Base-by-base conservation (phyloP, 2,888 invertebrate species). In the Hydraecia micacea region DNA sequence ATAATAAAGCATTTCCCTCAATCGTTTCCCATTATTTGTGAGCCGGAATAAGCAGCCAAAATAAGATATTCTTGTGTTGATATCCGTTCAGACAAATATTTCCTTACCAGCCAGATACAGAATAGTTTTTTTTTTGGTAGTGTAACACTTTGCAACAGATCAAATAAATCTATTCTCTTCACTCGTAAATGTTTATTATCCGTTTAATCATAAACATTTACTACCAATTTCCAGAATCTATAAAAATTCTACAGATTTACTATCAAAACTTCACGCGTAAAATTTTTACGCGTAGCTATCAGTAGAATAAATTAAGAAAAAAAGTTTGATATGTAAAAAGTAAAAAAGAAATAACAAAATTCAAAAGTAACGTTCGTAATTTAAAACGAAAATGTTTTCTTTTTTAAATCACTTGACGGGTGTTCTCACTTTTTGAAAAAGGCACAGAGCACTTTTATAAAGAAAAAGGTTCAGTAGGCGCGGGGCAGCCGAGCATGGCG, bases 181-280 rank as follows among this genome's bases (percentile, higher is more conserved):
- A 62, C 73, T 87, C 87, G 65, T 82, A 79, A 82, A 87, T 70
- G 66, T 79, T 79, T 79, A 87, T 25, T 79, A 78, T 75, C 84
- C 78, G 60, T 86, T 73, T 71, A 73, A 84, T 81, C 78, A 77
- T 86, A 88, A 87, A 88, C 69, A 80, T 87, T 84, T 84, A 88
- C 81, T 65, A 65, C 87, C 80, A 80, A 81, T 88, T 76, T 72
- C 72, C n/a, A 77, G 36, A 70, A 66, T 81, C 69, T 77, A 84
- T 86, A 80, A 81, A 87, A 86, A 75, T 62, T 81, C 67, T 70
- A 81, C 66, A 76, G 71, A 71, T 86, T 85, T 77, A 69, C 67
- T 81, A 77, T 77, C 66, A 52, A 74, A 86, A 88, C 79, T 88
- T 87, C 25, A 63, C 46, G 42, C 73, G 72, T 88, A 87, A 88